A percentile compares a stretch with the other conserved stretches of the same genome.
Conservation (phyloP, 1,140 invertebrate species). For the Riptortus pedestris region DNA sequence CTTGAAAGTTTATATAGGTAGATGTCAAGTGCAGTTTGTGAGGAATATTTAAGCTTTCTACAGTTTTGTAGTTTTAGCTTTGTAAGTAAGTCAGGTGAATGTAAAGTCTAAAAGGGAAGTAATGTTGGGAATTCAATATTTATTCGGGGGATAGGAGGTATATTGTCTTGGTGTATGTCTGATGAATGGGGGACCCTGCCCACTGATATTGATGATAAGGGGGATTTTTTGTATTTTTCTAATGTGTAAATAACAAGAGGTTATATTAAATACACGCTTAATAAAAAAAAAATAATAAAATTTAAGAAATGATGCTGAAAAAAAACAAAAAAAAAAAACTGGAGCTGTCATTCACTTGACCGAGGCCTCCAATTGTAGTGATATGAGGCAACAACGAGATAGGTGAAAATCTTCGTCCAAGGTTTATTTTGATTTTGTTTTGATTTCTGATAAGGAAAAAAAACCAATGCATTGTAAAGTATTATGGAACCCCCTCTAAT, state of each 20-base stretch:
- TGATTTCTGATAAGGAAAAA: too few species aligned
- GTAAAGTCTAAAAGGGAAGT: too few species aligned
- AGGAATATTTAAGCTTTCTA: neutral
- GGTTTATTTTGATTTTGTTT: too few species aligned
- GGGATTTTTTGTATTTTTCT: slow-evolving; percentile 10
- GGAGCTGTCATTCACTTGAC: too few species aligned
- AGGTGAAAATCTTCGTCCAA: too few species aligned
- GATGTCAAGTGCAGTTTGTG: neutral
- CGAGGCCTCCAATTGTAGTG: too few species aligned
- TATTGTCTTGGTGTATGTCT: neutral
- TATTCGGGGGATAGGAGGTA: slow-evolving; percentile 1
- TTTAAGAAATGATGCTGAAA: too few species aligned
- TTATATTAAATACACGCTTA: neutral
- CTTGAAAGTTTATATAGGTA: neutral
- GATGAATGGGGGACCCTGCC: neutral
- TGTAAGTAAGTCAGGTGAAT: neutral
- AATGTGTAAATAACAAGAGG: slow-evolving; percentile 6
- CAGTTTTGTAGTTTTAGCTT: neutral
- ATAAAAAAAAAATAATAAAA: neutral
- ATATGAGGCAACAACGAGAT: too few species aligned
- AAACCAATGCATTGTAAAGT: too few species aligned
- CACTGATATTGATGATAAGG: slow-evolving; percentile 1
- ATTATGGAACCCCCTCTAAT: too few species aligned
- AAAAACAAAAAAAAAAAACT: too few species aligned
- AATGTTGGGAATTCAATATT: too few species aligned